Conservation (phyloP, 2,113 vertebrate genomes). For the Pimephales promelas region DNA sequence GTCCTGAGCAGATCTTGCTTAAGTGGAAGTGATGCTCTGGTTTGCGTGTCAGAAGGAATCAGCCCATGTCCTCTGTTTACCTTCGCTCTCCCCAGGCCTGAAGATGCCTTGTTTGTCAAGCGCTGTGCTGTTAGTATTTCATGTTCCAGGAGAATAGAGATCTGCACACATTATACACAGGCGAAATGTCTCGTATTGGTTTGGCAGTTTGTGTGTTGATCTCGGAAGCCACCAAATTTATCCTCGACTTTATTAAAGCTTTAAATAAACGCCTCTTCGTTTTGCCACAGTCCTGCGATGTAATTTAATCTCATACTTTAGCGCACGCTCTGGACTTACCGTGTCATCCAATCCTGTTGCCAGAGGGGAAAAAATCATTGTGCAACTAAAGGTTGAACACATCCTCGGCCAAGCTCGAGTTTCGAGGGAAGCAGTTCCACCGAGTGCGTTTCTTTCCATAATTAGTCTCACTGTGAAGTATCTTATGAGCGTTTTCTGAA, state of each 20-base stretch:
- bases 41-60: slow-evolving; percentile 40
- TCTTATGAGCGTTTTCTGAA: not conserved
- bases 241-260: slow-evolving; percentile 47
- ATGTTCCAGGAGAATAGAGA: not conserved
- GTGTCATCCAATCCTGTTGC: slow-evolving; percentile 54
- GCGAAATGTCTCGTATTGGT: not conserved
- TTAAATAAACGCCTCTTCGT: slow-evolving; percentile 15
- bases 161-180: not conserved
- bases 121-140: not conserved
- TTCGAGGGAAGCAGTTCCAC: slow-evolving; percentile 41
- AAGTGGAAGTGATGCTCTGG: slow-evolving; percentile 42
- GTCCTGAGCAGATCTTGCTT: slow-evolving; percentile 14
- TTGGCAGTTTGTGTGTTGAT: slow-evolving; percentile 17
- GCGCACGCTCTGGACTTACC: slow-evolving; percentile 30
- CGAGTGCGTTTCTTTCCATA: slow-evolving; percentile 33
- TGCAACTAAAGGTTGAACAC: slow-evolving; percentile 39
- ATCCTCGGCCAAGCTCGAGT: slow-evolving; percentile 45
- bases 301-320: slow-evolving; percentile 55
- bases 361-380: slow-evolving; percentile 34
- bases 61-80: slow-evolving; percentile 15
- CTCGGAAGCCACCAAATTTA: slow-evolving; percentile 16
- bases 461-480: slow-evolving; percentile 42
- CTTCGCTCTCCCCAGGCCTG: slow-evolving; percentile 5
- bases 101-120: slow-evolving; percentile 13
- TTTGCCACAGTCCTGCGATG: slow-evolving; percentile 39